These are phyloP conservation scores for Graptemys geographica DNA, from an alignment of 2,797 vertebrate genomes.

Conservation along the genomic window DNA sequence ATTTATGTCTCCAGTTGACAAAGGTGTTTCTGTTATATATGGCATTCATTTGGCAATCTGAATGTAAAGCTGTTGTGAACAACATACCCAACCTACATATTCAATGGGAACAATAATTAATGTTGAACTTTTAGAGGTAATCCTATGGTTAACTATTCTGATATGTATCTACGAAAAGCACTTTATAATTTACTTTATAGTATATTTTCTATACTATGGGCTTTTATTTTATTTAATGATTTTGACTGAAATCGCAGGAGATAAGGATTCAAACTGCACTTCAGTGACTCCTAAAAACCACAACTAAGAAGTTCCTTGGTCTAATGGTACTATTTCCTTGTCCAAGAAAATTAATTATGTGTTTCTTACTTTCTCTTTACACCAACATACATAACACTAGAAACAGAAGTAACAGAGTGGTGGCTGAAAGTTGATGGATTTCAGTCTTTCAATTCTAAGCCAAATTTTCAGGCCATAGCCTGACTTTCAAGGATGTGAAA, in stretches of 20 bases:
- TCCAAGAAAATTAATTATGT: background rate
- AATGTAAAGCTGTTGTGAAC: background rate
- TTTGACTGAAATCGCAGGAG: background rate
- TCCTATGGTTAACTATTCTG: background rate
- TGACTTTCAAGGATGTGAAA: slow-evolving; percentile 26
- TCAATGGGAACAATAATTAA: background rate
- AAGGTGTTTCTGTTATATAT: background rate
- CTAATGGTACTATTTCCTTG: background rate
- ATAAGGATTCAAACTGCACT: background rate
- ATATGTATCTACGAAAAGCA: background rate
- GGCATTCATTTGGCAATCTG: background rate
- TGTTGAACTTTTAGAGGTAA: background rate
- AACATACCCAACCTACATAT: background rate
- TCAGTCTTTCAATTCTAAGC: background rate
- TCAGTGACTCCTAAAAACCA: background rate
- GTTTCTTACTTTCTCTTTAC: background rate
- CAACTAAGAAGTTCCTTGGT: background rate
- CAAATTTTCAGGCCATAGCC: background rate
- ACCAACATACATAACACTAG: background rate
- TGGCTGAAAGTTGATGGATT: background rate
- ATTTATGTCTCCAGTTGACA: background rate
- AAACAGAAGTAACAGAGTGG: background rate
- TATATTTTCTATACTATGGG: background rate
- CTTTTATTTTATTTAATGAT: background rate
- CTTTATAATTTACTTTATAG: background rate